phyloP scores from a whole-genome alignment of 1,140 invertebrate genomes.

The Atta cephalotes region DNA sequence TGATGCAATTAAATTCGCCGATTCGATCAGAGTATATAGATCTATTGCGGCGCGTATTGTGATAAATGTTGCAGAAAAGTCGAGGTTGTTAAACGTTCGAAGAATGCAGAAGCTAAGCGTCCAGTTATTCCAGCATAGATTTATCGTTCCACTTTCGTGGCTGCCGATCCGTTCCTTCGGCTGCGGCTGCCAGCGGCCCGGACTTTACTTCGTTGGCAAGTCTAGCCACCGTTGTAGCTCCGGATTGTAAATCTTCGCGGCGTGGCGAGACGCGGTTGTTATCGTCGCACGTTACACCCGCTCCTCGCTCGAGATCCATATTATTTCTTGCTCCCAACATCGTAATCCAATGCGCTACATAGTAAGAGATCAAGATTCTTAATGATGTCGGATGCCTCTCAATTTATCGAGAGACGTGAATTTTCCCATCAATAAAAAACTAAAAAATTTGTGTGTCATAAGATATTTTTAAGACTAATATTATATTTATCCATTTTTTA shows the following conservation, averaged over 20 bases:
- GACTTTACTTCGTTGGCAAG: conserved; percentile 21
- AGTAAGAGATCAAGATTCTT: not conserved
- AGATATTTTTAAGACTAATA: not conserved
- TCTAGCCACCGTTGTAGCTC: conserved; percentile 48
- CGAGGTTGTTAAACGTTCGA: conserved; percentile 60
- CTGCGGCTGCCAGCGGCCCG: conserved; percentile 31
- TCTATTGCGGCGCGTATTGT: not conserved
- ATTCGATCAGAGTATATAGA: not conserved
- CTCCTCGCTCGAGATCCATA: not conserved
- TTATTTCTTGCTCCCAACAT: conserved; percentile 21
- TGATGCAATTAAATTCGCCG: not conserved
- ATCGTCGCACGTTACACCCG: conserved; percentile 34
- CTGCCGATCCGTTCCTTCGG: conserved; percentile 59
- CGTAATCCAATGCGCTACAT: not conserved
- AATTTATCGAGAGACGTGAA: too few species aligned
- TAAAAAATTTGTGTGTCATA: not conserved
- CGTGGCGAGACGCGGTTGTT: conserved; percentile 37
- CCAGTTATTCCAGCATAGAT: conserved; percentile 68
- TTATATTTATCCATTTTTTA: too few species aligned
- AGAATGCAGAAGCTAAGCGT: conserved; percentile 72
- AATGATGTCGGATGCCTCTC: not conserved
- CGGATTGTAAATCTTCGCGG: conserved; percentile 66
- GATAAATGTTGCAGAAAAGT: conserved; percentile 55
- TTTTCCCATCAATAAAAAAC: not conserved
- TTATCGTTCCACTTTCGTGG: conserved; percentile 72